Evolutionary conservation across 2,888 invertebrate species (phyloP).

Genomic region (Oligia fasciuncula): DNA sequence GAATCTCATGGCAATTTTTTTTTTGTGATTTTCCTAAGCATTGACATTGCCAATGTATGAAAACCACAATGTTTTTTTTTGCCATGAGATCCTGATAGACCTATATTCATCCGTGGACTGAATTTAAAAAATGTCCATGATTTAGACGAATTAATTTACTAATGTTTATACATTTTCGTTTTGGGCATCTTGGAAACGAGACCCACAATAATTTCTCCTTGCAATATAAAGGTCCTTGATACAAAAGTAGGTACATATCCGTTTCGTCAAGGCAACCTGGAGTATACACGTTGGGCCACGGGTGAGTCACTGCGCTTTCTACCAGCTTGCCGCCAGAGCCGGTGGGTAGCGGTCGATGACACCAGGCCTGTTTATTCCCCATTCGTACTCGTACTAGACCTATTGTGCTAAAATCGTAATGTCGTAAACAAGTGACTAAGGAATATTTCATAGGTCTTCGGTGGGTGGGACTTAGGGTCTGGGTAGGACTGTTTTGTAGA

Average conservation of each 20-base stretch:
- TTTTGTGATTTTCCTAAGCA: too few species aligned
- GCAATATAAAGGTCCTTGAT: conserved; percentile 39
- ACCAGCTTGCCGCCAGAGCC: conserved; percentile 61
- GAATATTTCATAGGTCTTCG: conserved; percentile 34
- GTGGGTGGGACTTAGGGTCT: conserved; percentile 33
- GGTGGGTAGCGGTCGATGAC: conserved; percentile 71
- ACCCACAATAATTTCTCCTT: conserved; percentile 16
- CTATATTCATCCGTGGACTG: background rate
- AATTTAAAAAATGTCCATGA: background rate
- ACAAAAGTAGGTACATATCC: conserved; percentile 22
- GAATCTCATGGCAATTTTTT: too few species aligned
- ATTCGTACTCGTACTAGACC: conserved; percentile 64
- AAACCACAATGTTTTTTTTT: too few species aligned
- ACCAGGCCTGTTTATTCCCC: conserved; percentile 62
- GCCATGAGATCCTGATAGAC: too few species aligned
- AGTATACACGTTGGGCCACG: conserved; percentile 69
- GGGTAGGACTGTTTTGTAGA: conserved; percentile 4
- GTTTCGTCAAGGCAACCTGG: conserved; percentile 73
- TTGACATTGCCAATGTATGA: too few species aligned
- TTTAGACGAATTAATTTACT: background rate
- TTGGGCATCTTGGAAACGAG: background rate
- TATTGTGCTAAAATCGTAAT: conserved; percentile 62
- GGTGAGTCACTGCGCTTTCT: conserved; percentile 77
- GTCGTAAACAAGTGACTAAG: conserved; percentile 50
- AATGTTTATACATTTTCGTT: background rate